Conservation (phyloP, 2,888 invertebrate species). For the Latrodectus hesperus region DNA sequence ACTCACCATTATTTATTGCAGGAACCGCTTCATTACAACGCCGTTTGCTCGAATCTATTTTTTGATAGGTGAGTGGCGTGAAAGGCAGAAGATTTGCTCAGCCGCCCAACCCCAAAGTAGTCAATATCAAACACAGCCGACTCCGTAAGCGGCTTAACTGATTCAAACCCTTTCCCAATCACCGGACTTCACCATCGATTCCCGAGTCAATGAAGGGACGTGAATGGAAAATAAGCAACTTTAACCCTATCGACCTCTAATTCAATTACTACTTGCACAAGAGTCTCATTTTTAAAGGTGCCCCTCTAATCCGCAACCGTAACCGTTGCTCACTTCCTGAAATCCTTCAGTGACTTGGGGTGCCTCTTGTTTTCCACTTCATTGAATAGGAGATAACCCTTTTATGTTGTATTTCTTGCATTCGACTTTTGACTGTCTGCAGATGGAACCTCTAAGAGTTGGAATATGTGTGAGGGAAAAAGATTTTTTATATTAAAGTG, state of each 20-base stretch:
- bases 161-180: constrained; percentile 57
- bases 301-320: constrained; percentile 43
- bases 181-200: constrained; percentile 34
- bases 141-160: constrained; percentile 50
- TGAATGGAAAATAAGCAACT: constrained; percentile 46
- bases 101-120: constrained; percentile 29
- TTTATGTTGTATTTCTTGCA: constrained; percentile 30
- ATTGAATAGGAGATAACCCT: constrained; percentile 39
- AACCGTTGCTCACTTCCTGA: constrained; percentile 58
- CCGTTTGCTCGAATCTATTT: constrained; percentile 7
- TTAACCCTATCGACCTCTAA: constrained; percentile 66
- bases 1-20: no score
- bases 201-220: background rate
- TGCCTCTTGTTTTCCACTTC: constrained; percentile 43
- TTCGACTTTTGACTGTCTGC: constrained; percentile 22
- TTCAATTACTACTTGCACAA: constrained; percentile 44
- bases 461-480: background rate
- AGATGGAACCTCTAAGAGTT: background rate
- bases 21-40: no score
- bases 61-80: background rate
- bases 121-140: constrained; percentile 48
- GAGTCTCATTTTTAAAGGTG: constrained; percentile 17
- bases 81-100: constrained; percentile 42
- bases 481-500: no score
- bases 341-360: constrained; percentile 34